Percentiles rank a stretch among this genome's conserved stretches.
Conservation (phyloP, 2,888 invertebrate species). For the Volucella inanis region DNA sequence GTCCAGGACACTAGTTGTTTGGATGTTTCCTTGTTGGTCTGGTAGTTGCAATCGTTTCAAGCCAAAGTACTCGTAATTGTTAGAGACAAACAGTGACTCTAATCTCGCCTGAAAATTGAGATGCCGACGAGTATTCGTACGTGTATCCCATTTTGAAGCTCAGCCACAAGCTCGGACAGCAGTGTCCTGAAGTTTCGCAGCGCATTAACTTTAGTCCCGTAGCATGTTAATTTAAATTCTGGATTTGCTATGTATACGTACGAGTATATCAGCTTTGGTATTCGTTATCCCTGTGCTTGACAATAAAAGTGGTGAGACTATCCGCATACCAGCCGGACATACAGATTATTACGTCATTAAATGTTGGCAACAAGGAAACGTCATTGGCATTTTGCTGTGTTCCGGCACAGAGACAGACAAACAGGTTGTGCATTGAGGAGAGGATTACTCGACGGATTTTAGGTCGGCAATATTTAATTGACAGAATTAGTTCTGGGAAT, state of each 20-base stretch:
- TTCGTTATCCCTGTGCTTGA: slow-evolving; percentile 5
- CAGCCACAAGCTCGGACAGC: slow-evolving; percentile 38
- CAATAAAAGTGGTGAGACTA: slow-evolving; percentile 37
- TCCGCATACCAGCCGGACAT: slow-evolving; percentile 9
- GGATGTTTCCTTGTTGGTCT: slow-evolving; percentile 35
- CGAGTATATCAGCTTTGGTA: slow-evolving; percentile 8
- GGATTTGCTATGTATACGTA: slow-evolving; percentile 8
- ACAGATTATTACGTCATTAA: slow-evolving; percentile 54
- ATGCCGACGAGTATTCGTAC: slow-evolving; percentile 16
- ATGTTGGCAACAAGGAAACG: slow-evolving; percentile 57
- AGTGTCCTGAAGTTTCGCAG: slow-evolving; percentile 30
- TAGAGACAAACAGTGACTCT: slow-evolving; percentile 57
- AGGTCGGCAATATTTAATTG: not conserved
- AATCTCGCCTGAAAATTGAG: slow-evolving; percentile 30
- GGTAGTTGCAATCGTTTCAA: slow-evolving; percentile 66
- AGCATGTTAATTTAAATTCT: slow-evolving; percentile 61
- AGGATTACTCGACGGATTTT: slow-evolving; percentile 19
- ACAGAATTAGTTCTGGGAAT: not conserved
- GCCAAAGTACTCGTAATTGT: slow-evolving; percentile 68
- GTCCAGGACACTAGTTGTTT: slow-evolving; percentile 2
- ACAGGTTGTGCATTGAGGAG: slow-evolving; percentile 12
- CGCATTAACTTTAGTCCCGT: slow-evolving; percentile 28
- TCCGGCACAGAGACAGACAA: not conserved
- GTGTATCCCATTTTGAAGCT: slow-evolving; percentile 16
- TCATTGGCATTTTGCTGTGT: slow-evolving; percentile 33